phyloP scores from a whole-genome alignment of 64 coral and sea anemone species.

The Astreopora myriophthalma region DNA sequence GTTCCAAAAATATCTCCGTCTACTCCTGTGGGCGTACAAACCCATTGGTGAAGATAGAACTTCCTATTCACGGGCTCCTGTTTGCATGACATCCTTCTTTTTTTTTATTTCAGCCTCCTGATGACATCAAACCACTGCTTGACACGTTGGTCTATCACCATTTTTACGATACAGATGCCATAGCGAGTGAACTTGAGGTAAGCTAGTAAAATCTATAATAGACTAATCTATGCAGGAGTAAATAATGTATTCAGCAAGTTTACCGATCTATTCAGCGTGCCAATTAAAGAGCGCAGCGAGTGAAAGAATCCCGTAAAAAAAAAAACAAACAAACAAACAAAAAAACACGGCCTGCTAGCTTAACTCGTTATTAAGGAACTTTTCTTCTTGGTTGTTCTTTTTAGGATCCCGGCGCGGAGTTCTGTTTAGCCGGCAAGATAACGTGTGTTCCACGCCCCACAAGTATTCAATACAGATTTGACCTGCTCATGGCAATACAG shows the following conservation, averaged over 20 bases:
- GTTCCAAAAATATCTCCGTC: too few relatives aligned
- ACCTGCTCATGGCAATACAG: constrained; percentile 59
- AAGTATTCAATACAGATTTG: constrained; percentile 65
- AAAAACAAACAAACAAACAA: too few relatives aligned
- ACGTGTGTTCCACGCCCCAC: constrained; percentile 37
- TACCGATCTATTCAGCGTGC: background rate
- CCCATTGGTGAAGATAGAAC: too few relatives aligned
- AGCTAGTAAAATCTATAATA: too few relatives aligned
- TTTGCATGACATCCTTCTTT: too few relatives aligned
- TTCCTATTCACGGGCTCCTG: background rate
- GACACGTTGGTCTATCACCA: constrained; percentile 29
- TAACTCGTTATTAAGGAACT: too few relatives aligned
- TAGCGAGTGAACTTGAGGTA: constrained; percentile 33
- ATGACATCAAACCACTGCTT: constrained; percentile 1
- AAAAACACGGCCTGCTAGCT: too few relatives aligned
- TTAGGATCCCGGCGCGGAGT: constrained; percentile 48
- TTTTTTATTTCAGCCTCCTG: background rate
- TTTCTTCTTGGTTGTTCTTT: background rate
- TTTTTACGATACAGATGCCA: background rate
- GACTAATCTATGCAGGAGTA: too few relatives aligned
- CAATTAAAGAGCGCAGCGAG: background rate
- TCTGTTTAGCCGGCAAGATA: constrained; percentile 62
- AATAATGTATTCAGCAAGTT: background rate
- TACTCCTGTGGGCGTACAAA: too few relatives aligned
- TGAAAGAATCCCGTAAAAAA: too few relatives aligned